These are phyloP conservation scores for Popillia japonica DNA, from an alignment of 1,140 invertebrate species.

Conservation along the genomic window DNA sequence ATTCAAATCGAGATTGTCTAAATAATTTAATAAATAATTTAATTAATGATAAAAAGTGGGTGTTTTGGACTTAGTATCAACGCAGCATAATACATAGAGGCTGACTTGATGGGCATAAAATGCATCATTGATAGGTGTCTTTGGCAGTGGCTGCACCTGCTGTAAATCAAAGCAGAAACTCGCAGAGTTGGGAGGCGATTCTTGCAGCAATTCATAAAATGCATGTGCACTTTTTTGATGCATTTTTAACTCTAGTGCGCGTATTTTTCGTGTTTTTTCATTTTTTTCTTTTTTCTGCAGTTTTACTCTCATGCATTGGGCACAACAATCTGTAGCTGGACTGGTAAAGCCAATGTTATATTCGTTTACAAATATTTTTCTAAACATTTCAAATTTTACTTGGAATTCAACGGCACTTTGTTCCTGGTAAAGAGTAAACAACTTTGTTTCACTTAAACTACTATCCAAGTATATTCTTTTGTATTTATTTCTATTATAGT, in stretches of 20 bases:
- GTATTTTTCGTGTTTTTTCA: background rate
- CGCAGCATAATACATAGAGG: background rate
- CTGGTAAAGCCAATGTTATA: slow-evolving; percentile 26
- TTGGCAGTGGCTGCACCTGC: background rate
- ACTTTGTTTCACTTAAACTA: background rate
- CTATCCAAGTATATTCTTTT: background rate
- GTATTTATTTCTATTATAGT: slow-evolving; percentile 16
- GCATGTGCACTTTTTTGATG: no score
- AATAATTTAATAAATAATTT: slow-evolving; percentile 25
- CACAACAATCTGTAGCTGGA: slow-evolving; percentile 28
- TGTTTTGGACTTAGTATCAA: background rate
- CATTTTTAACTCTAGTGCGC: background rate
- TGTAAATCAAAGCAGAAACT: background rate
- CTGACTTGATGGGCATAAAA: slow-evolving; percentile 5
- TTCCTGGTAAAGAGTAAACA: slow-evolving; percentile 6
- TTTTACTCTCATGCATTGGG: slow-evolving; percentile 30
- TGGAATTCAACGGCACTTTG: background rate
- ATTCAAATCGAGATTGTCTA: slow-evolving; percentile 13
- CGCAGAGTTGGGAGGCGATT: background rate
- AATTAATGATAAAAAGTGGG: slow-evolving; percentile 35
- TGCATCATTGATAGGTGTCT: background rate
- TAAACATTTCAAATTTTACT: slow-evolving; percentile 17
- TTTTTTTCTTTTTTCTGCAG: slow-evolving; percentile 5
- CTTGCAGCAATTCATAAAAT: no score
- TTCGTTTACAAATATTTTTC: slow-evolving; percentile 18